Percentiles rank a stretch among this genome's conserved stretches.
These are phyloP conservation scores for Cheilosia vernalis DNA, from an alignment of 2,888 invertebrate genomes.

Conservation along the genomic window DNA sequence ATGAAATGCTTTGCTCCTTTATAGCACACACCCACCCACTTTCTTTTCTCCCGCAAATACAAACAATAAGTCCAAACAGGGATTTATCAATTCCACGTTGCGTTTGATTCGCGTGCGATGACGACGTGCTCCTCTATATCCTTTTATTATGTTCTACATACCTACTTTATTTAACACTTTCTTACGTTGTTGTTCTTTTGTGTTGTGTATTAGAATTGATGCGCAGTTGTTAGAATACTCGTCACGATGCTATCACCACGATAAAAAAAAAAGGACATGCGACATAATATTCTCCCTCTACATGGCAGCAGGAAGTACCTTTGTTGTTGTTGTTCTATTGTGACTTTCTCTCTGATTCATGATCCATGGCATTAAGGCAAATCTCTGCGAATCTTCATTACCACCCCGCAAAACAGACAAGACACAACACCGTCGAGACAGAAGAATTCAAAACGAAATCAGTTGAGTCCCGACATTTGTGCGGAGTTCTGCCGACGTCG, in stretches of 20 bases:
- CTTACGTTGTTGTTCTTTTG: constrained; percentile 19
- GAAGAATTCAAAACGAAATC: constrained; percentile 59
- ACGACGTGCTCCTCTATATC: constrained; percentile 12
- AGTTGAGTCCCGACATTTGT: constrained; percentile 62
- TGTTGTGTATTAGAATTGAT: constrained; percentile 54
- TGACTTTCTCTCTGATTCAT: constrained; percentile 56
- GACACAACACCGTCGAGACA: constrained; percentile 34
- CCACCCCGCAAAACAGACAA: constrained; percentile 7
- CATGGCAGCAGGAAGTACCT: not conserved
- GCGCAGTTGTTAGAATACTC: constrained; percentile 69
- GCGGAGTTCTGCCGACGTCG: constrained; percentile 16
- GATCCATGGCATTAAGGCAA: constrained; percentile 48
- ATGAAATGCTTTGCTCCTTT: constrained; percentile 28
- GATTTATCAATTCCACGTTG: constrained; percentile 56
- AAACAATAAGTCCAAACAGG: constrained; percentile 49
- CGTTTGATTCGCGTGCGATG: constrained; percentile 59
- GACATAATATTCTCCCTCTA: constrained; percentile 36
- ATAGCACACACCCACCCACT: not conserved
- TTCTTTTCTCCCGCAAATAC: constrained; percentile 19
- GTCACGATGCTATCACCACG: constrained; percentile 56
- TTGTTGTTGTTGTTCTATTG: constrained; percentile 29
- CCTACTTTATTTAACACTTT: constrained; percentile 31
- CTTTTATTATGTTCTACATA: constrained; percentile 23
- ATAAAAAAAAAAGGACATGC: constrained; percentile 21
- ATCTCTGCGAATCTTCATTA: constrained; percentile 47